Evolutionary conservation across 2,113 vertebrate species (phyloP), one percentile per base, ranked within the genome.

Genomic region (Dasyurus viverrinus): DNA sequence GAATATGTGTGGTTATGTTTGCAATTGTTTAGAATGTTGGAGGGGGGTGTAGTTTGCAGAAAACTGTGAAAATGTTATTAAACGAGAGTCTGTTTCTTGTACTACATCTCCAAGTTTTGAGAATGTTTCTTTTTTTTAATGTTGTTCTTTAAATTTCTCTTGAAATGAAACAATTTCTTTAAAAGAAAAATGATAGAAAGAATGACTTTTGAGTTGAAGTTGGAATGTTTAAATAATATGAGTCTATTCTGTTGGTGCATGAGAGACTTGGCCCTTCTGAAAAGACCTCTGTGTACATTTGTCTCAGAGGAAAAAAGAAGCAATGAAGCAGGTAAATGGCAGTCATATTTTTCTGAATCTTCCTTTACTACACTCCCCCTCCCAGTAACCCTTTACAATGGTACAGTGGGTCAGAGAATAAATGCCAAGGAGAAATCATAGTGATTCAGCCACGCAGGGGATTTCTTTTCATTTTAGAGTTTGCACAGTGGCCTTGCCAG

Each of bases 281-380:
- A 95, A 47, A 93, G 54, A 92, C 90, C 54, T 93, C 84, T 93
- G 93, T 36, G 46, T n/a, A 95, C 50, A 94, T 94, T 93, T 90
- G 54, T 95, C 89, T 90, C 3, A 0, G 54, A 95, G 97, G 94
- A 89, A 93, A 95, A 89, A 54, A 89, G 89, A 97, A 84, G 54
- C 89, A 89, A 22, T 12, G n/a, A 76, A 95, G 96, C 91, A 95
- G 47, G 93, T 92, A 96, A 96, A 95, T 84, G 93, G 53, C 89
- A 54, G 46, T 25, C 92, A 7, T 94, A 95, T 89, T 89, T 19
- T 94, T 54, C 60, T 91, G 26, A 53, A 55, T 57, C 46, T 19
- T 42, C n/a, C 68, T 42, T 84, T 84, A 42, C 68, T 19, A n/a
- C 36, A n/a, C n/a, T 19, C 19, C 92, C 24, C 48, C 11, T 23